Evolutionary conservation across 2,797 vertebrate species (phyloP).

Genomic region (Coendou prehensilis): DNA sequence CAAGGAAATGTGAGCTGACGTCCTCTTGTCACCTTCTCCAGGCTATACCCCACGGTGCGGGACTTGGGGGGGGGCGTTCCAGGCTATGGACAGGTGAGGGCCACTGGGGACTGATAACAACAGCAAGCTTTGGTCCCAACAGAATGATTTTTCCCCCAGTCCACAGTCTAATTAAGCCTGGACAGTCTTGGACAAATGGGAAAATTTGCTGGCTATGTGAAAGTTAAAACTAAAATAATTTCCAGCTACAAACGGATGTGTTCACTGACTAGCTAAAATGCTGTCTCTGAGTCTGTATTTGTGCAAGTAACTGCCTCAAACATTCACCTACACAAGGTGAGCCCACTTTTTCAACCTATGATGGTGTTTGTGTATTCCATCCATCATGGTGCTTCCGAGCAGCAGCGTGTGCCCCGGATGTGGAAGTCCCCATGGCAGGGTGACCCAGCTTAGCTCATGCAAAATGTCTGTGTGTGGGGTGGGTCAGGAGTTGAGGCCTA

Average conservation of each 20-base stretch:
- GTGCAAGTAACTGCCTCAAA: not conserved
- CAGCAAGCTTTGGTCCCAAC: not conserved
- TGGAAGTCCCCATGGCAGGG: not conserved
- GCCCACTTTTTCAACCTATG: not conserved
- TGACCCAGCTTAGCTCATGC: not conserved
- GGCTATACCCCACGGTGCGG: accelerated
- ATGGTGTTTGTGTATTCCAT: not conserved
- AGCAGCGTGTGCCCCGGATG: not conserved
- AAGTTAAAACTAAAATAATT: not conserved
- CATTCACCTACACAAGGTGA: not conserved
- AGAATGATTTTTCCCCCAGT: not conserved
- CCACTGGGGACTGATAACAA: not conserved
- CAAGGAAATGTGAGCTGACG: not conserved
- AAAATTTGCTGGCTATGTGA: not conserved
- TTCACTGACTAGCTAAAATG: not conserved
- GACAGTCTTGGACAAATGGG: not conserved
- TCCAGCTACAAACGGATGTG: not conserved
- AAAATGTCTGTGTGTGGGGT: not conserved
- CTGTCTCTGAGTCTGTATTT: not conserved
- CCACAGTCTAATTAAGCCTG: not conserved
- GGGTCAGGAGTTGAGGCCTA: not conserved
- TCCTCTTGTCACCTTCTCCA: accelerated
- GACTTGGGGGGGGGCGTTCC: not conserved
- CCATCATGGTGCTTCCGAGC: not conserved
- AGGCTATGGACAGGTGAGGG: not conserved